These are phyloP conservation scores for Heterochromis multidens DNA, from an alignment of 2,113 vertebrate genomes.

Conservation along the genomic window DNA sequence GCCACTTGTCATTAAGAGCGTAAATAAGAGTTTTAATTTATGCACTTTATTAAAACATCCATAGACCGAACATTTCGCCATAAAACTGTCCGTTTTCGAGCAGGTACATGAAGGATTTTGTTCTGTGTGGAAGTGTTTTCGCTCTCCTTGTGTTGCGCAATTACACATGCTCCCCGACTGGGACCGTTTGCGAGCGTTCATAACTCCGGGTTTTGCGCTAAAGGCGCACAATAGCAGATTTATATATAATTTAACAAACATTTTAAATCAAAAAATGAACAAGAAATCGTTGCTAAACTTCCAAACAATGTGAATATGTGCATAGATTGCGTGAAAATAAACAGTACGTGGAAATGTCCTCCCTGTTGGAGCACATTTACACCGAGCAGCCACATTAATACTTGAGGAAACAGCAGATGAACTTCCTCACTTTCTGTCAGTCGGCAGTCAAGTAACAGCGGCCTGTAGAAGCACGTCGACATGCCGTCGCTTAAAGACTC, in stretches of 20 bases:
- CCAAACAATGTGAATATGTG: fast-evolving
- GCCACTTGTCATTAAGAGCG: fast-evolving
- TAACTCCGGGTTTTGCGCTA: background rate
- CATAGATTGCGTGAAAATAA: background rate
- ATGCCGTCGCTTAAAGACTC: slow-evolving; percentile 57
- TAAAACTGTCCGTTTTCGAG: background rate
- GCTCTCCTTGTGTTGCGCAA: background rate
- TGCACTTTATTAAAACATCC: fast-evolving
- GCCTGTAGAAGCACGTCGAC: background rate
- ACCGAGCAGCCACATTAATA: background rate
- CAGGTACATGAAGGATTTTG: background rate
- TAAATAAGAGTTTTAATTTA: background rate
- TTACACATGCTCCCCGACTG: background rate
- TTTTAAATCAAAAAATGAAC: background rate
- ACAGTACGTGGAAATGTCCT: background rate
- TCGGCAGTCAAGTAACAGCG: background rate
- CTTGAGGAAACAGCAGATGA: background rate
- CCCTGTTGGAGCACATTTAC: background rate
- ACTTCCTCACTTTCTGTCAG: background rate
- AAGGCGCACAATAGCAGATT: background rate
- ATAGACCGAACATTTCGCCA: fast-evolving
- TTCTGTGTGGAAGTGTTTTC: background rate
- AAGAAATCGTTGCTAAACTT: background rate
- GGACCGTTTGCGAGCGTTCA: background rate
- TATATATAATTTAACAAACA: background rate